phyloP scores from a whole-genome alignment of 2,888 invertebrate genomes.

The Eustalomyia histrio region DNA sequence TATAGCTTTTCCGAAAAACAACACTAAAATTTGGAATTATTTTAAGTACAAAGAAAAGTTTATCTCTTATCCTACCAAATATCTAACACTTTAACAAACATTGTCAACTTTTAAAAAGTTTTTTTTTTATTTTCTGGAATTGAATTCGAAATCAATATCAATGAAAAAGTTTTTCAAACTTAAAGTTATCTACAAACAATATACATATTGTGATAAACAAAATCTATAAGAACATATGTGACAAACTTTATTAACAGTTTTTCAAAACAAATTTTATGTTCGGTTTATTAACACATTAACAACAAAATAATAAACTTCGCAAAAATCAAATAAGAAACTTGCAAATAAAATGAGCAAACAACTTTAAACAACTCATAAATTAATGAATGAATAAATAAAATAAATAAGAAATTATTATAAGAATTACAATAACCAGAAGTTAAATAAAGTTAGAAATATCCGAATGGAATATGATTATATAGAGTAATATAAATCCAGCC shows the following conservation, averaged over 20 bases:
- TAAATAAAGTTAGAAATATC: too few species aligned
- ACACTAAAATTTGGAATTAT: too few species aligned
- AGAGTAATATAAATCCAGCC: too few species aligned
- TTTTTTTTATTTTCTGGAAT: too few species aligned
- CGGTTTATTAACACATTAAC: conserved; percentile 54
- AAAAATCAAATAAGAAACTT: background rate
- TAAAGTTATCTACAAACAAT: too few species aligned
- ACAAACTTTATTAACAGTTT: conserved; percentile 31
- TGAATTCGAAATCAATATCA: background rate
- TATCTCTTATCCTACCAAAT: too few species aligned
- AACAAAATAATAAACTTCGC: conserved; percentile 29
- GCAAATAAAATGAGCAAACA: background rate
- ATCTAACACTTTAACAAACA: too few species aligned
- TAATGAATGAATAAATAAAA: background rate
- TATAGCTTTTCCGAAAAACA: too few species aligned
- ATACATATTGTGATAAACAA: background rate
- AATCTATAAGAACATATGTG: conserved; percentile 11
- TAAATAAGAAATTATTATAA: background rate
- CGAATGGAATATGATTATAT: too few species aligned
- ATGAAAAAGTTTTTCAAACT: background rate
- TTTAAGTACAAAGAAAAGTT: too few species aligned
- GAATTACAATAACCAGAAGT: too few species aligned
- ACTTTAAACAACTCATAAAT: background rate
- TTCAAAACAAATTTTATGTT: conserved; percentile 29
- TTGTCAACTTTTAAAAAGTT: too few species aligned